phyloP scores from a whole-genome alignment of 2,113 vertebrate genomes.

The Cebus imitator region DNA sequence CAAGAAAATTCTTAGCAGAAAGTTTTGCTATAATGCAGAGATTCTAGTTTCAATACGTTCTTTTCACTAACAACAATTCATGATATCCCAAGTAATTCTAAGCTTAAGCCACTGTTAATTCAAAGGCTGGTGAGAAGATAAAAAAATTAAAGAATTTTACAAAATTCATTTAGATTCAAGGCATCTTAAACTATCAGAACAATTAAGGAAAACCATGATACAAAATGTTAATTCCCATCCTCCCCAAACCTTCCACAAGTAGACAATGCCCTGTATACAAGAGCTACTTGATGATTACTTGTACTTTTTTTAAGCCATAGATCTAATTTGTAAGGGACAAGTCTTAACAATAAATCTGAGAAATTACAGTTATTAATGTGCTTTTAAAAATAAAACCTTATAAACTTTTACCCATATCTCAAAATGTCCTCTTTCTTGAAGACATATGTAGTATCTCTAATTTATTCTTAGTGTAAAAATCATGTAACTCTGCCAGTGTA shows the following conservation, averaged over 20 bases:
- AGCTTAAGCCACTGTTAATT: not conserved
- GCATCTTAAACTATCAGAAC: not conserved
- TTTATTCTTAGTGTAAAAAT: constrained; percentile 25
- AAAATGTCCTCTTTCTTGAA: not conserved
- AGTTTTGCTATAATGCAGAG: not conserved
- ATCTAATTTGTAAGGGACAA: not conserved
- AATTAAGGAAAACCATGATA: constrained; percentile 7
- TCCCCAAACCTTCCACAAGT: not conserved
- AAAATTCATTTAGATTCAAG: not conserved
- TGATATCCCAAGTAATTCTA: not conserved
- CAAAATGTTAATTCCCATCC: not conserved
- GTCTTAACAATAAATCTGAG: not conserved
- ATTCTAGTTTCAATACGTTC: not conserved
- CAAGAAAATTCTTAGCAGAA: not conserved
- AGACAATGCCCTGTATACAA: not conserved
- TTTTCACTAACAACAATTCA: not conserved
- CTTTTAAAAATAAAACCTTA: not conserved
- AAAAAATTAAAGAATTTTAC: not conserved
- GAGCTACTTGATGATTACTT: not conserved
- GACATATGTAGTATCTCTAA: not conserved
- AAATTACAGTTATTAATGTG: not conserved
- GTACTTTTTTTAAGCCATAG: not conserved
- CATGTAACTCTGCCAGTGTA: not conserved
- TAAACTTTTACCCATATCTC: not conserved
- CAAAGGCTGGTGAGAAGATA: not conserved